phyloP scores from a whole-genome alignment of 2,113 vertebrate species.

The Amblyornis subalaris region DNA sequence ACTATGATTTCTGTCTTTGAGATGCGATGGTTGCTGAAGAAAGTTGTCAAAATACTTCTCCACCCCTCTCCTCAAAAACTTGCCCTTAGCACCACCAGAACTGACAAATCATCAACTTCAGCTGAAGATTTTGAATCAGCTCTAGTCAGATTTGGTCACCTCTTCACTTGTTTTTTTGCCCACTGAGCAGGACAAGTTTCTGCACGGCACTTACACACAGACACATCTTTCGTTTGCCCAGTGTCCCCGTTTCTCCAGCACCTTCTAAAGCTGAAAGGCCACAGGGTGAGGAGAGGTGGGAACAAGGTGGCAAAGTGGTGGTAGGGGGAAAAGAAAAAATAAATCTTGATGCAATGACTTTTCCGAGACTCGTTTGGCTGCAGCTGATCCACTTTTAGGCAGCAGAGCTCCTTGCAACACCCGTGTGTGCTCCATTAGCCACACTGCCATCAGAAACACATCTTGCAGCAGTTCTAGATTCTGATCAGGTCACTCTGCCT shows the following conservation, averaged over 20 bases:
- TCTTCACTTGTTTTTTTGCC: neutral
- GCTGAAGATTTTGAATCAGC: neutral
- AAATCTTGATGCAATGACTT: neutral
- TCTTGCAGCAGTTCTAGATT: neutral
- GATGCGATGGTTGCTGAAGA: neutral
- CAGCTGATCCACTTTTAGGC: neutral
- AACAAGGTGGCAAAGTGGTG: neutral
- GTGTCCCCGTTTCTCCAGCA: neutral
- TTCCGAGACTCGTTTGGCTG: neutral
- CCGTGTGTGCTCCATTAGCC: accelerated
- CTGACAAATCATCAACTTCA: neutral
- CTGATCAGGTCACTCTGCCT: conserved; percentile 31
- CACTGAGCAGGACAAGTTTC: neutral
- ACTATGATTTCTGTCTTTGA: neutral
- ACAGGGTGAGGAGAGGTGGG: neutral
- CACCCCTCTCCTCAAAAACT: neutral
- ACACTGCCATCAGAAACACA: accelerated
- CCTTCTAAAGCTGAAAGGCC: neutral
- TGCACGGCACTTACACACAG: neutral
- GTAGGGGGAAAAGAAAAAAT: neutral
- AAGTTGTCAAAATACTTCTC: neutral
- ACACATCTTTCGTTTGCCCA: neutral
- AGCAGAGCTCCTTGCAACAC: neutral
- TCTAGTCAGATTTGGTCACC: neutral
- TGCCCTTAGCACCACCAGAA: neutral